Evolutionary conservation across 2,113 vertebrate species (phyloP), one percentile per base, ranked within the genome.

Genomic region (Craseonycteris thonglongyai): DNA sequence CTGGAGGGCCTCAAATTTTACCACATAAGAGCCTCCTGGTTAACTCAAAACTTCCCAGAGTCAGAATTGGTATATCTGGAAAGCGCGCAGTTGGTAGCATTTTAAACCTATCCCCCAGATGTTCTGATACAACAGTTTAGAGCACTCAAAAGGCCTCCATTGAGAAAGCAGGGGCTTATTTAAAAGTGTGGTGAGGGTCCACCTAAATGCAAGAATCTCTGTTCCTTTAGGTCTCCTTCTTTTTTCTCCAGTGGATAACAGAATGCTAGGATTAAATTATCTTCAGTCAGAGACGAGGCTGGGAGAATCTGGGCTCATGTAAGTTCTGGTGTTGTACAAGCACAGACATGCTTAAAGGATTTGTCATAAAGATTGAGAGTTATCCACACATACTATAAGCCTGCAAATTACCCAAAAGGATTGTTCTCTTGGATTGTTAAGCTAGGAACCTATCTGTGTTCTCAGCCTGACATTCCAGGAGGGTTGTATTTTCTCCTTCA

Each of bases 401-500:
- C 83, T 92, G 72, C 76, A 96, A 96, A 94, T 26, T n/a, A 81
- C 28, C 16, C 33, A 68, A 26, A 75, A 63, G 72, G 38, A 21
- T n/a, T 21, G 15, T n/a, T 75, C 58, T 87, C 96, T 81, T 45
- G 4, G 12, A 24, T 33, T 65, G 54, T 69, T 80, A 93, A 72
- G 11, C 24, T 28, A 76, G 42, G 40, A 65, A 21, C 5, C 59
- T 71, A 30, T 51, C 61, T 90, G 56, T 35, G n/a, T 92, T 51
- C 80, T 92, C 30, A 71, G 74, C 18, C 40, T 90, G 81, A 93
- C 72, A 93, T 94, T 96, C 91, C 11, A 86, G 91, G 54, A 90
- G n/a, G 72, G 89, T 58, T 58, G 19, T 76, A 85, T 88, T 94
- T 86, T 88, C 45, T 84, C 45, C 10, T 65, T 95, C 28, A 92